Conservation (phyloP, 2,888 invertebrate species). For the Idaea biselata region DNA sequence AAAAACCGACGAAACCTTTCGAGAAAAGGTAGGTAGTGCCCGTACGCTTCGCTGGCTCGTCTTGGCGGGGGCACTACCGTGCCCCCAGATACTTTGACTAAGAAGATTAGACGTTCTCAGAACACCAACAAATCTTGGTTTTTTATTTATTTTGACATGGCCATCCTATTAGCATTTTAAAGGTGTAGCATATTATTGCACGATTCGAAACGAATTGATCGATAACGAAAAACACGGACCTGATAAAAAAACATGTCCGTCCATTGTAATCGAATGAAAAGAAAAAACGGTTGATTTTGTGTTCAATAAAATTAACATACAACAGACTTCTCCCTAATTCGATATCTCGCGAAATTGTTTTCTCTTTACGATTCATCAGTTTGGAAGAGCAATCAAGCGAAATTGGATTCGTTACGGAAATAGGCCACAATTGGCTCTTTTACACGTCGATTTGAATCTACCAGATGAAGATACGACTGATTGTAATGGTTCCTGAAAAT, state of each 20-base stretch:
- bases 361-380: constrained; percentile 53
- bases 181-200: not conserved
- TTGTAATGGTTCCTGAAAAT: constrained; percentile 34
- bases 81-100: no score
- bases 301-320: constrained; percentile 21
- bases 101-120: no score
- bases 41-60: no score
- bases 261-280: constrained; percentile 10
- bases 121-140: no score
- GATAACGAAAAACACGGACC: not conserved
- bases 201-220: not conserved
- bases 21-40: no score
- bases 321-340: constrained; percentile 40
- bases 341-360: constrained; percentile 49
- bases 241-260: not conserved
- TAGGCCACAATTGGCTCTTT: constrained; percentile 52
- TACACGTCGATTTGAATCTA: constrained; percentile 49
- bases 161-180: not conserved
- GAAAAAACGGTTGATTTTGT: constrained; percentile 19
- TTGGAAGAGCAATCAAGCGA: constrained; percentile 47
- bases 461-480: constrained; percentile 37
- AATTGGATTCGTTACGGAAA: constrained; percentile 54
- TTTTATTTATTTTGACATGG: not conserved
- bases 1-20: no score
- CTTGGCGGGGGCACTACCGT: no score